Evolutionary conservation across 2,797 vertebrate species (phyloP).

Genomic region (Botia kubotai): DNA sequence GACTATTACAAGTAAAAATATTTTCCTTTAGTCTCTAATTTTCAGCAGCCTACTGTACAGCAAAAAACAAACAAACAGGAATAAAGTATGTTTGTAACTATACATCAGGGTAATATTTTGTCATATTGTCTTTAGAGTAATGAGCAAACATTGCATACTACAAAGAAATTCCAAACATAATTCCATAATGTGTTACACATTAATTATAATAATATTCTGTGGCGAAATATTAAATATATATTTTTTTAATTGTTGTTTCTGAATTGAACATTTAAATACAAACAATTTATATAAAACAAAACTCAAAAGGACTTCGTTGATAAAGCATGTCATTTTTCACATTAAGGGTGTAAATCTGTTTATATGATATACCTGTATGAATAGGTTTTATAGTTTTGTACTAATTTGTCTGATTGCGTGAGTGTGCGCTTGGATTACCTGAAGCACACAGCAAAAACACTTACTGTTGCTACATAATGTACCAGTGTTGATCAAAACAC

Average conservation of each 20-base stretch:
- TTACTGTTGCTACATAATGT: neutral
- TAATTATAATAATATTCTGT: no score
- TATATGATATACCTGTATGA: neutral
- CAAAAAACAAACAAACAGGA: neutral
- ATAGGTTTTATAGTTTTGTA: no score
- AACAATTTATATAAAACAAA: no score
- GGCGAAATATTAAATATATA: no score
- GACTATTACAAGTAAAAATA: no score
- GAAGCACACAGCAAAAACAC: neutral
- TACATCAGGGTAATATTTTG: neutral
- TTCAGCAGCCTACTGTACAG: no score
- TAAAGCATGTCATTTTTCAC: no score
- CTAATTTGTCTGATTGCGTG: neutral
- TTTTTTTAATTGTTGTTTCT: neutral
- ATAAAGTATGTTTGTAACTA: neutral
- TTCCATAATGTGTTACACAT: no score
- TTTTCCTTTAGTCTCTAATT: neutral
- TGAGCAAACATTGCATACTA: neutral
- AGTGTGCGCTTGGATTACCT: neutral
- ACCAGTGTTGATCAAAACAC: neutral
- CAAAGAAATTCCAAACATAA: neutral
- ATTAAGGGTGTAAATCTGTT: neutral
- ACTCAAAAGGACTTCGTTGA: no score
- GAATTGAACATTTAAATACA: neutral
- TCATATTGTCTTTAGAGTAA: neutral